Evolutionary conservation across 2,113 vertebrate genomes (phyloP), one percentile per base, ranked within the genome.

Genomic region (Mystacornis crossleyi): DNA sequence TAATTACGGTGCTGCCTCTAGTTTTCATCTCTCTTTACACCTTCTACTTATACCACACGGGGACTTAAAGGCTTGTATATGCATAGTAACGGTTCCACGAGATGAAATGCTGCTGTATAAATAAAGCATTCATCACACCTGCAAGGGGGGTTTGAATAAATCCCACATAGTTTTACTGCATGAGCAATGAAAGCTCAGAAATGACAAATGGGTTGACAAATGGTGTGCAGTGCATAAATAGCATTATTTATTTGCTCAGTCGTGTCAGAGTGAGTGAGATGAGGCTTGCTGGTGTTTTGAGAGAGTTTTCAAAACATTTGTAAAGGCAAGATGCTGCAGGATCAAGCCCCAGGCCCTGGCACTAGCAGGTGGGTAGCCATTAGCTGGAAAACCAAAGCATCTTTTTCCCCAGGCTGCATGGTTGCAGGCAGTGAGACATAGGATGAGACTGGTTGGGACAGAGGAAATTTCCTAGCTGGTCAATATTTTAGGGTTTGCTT

Each of bases 201-300:
- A 73, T 90, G 90, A 93, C 91, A 93, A 96, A 96, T 89, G 81
- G 53, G 13, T 89, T 95, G 94, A 87, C 81, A 96, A 93, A 94
- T 64, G 54, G 62, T 64, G 84, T 57, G 81, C 43, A 57, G 66
- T 87, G 81, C 84, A 77, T 87, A 89, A 95, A 87, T 48, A 87
- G 36, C 64, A 31, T 92, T 95, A 95, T 96, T 96, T 95, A 91
- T 96, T 95, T 94, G 93, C 81, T 90, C 29, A 29, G 33, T 69
- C 4, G 0, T 47, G 66, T 45, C 10, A 1, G 57, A 88, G 58
- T 72, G 36, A 78, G 86, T 58, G 75, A 78, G 89, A 82, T 86
- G 80, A 77, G 42, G 47, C 67, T 86, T 0, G 0, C 26, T 77
- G 71, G 31, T 40, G 88, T 74, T 89, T 65, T 89, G 61, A 74